These are phyloP conservation scores for Cebus imitator DNA, from an alignment of 2,113 vertebrate genomes.

Conservation along the genomic window DNA sequence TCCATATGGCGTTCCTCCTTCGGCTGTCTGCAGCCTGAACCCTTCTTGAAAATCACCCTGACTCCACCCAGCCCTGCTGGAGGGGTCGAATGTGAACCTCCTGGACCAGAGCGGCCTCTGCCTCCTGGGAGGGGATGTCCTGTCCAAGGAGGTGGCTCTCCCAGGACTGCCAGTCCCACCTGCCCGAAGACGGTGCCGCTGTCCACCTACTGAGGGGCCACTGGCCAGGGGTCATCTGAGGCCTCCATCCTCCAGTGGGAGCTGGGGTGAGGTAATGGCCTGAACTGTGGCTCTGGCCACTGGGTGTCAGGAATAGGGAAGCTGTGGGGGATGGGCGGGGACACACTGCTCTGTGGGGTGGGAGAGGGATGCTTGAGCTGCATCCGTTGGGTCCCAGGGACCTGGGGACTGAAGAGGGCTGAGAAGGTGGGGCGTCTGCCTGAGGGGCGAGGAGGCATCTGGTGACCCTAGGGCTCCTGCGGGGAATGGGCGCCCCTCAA, in stretches of 20 bases:
- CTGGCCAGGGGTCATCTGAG: neutral
- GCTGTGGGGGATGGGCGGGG: neutral
- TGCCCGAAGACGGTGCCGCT: accelerated
- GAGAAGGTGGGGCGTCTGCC: neutral
- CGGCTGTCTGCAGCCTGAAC: neutral
- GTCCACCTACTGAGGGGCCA: neutral
- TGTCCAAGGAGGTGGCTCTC: neutral
- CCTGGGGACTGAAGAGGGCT: neutral
- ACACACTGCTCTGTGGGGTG: accelerated
- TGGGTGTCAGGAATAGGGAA: neutral
- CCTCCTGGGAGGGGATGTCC: neutral
- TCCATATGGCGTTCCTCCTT: neutral
- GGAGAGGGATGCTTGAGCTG: neutral
- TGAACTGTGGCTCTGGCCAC: neutral
- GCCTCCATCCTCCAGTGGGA: accelerated
- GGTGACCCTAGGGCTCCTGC: neutral
- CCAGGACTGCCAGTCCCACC: neutral
- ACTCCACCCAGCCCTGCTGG: neutral
- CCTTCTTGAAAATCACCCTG: neutral
- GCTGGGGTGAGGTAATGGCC: neutral
- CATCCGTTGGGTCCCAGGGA: neutral
- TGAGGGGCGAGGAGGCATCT: neutral
- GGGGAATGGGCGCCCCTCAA: no score
- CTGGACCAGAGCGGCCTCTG: neutral
- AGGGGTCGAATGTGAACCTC: neutral